Evolutionary conservation across 2,113 vertebrate genomes (phyloP), one percentile per base, ranked within the genome.

Genomic region (Pheucticus melanocephalus): DNA sequence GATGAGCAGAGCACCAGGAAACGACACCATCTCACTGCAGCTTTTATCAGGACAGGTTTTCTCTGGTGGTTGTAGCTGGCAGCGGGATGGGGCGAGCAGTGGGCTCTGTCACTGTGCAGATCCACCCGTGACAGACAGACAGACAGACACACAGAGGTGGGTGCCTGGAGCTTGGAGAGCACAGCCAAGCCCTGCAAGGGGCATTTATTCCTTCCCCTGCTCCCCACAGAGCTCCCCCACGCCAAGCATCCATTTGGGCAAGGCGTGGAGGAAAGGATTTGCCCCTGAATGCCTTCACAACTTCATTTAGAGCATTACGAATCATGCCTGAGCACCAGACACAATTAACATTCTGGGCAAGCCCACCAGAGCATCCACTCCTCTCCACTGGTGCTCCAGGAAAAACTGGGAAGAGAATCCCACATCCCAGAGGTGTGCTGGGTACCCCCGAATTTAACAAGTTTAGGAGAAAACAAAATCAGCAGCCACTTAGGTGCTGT

Each of bases 201-300:
- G 82, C 42, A 54, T 44, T 89, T 82, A 40, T 71, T 60, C 80
- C 73, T 61, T 73, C 8, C 56, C 53, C 33, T 45, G 83, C 88
- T 89, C 77, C 82, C 86, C 70, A 72, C 78, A 35, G 86, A 85
- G 75, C 4, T 82, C 44, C 64, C 59, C 42, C 18, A 54, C 3
- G 0, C 79, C 75, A 71, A 91, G 63, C 48, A 77, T 56, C 84
- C 50, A 2, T 66, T 83, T 20, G 28, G 57, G 86, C 59, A 37
- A 80, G 61, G 65, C 5, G 15, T 68, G 84, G 76, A 97, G 90
- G 94, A 95, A 64, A 88, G 86, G 84, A 96, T 96, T 95, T 95
- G 60, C 45, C 90, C 93, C 47, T 48, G 76, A 90, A 90, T 33
- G 83, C 76, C 72, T 88, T 78, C 84, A 92, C 88, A 77, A 53